Evolutionary conservation across 2,888 invertebrate species (phyloP), one percentile per base, ranked within the genome.

Genomic region (Eugnorisma glareosa): DNA sequence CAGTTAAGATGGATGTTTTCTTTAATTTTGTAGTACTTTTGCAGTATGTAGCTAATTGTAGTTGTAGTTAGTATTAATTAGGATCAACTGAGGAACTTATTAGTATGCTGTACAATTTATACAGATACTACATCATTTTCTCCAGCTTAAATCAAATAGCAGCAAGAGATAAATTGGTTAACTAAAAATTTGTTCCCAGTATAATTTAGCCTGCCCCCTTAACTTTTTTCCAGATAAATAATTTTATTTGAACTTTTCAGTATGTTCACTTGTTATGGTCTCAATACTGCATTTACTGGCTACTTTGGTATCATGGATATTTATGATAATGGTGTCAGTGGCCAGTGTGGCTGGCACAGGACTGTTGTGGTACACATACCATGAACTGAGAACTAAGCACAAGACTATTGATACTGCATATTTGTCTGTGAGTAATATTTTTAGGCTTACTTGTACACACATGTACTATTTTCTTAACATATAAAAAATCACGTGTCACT

Each of bases 341-440:
- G 98, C 98, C 61, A 98, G 98, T 92, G 95, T 98, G 76, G 98
- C 97, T 61, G 98, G 98, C 3, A 98, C 99, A 35, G 97, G 94
- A 24, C 97, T 98, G 51, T 94, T 99, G 31, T 99, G 99, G 99
- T 98, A 98, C 97, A 98, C 98, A 1, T 99, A 99, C 91, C 97
- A 97, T 89, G 98, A 98, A 89, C 97, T 99, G 57, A 98, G 97
- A 88, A 97, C 97, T 79, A 97, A 97, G 84, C 96, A 95, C 77
- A 94, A 88, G 86, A 92, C 90, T 78, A 94, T 95, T 84, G 83
- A 92, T 21, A 94, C 93, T 73, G 86, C 90, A 45, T 95, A 90
- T 89, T 92, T 96, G 77, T 87, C 94, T 86, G 96, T 96, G 91
- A 94, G 96, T 94, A 71, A 10, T 54, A 67, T 71, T 21, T n/a